phyloP scores from a whole-genome alignment of 2,888 invertebrate species.

The Gonocerus acuteangulatus region DNA sequence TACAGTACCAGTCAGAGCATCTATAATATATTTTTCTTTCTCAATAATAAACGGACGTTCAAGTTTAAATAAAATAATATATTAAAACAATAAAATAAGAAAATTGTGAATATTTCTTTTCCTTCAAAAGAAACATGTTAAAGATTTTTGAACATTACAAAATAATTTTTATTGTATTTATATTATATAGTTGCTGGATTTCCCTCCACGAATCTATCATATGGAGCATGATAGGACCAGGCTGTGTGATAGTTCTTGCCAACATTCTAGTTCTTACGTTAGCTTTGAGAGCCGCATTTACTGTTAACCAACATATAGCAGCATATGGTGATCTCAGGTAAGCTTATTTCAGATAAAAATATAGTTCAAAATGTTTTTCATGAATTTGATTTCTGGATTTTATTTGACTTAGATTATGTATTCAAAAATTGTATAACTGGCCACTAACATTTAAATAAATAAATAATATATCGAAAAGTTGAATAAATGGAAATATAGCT shows the following conservation, averaged over 20 bases:
- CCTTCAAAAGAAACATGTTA: too few relatives aligned
- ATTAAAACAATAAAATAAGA: too few relatives aligned
- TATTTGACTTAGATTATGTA: background rate
- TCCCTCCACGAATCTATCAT: constrained; percentile 87
- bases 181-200: constrained; percentile 78
- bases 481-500: too few relatives aligned
- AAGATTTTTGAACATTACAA: too few relatives aligned
- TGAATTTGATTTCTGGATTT: background rate
- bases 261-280: constrained; percentile 74
- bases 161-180: too few relatives aligned
- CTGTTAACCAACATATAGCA: constrained; percentile 79
- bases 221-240: constrained; percentile 91
- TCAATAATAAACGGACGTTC: too few relatives aligned
- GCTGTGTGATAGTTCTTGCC: constrained; percentile 66
- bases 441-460: background rate
- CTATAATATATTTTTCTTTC: too few relatives aligned
- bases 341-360: too few relatives aligned
- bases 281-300: constrained; percentile 83
- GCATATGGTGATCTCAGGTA: constrained; percentile 68
- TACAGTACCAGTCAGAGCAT: too few relatives aligned
- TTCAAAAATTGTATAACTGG: background rate
- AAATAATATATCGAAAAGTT: too few relatives aligned
- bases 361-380: background rate
- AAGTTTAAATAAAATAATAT: too few relatives aligned
- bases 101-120: too few relatives aligned